These are phyloP conservation scores for Hippopotamus amphibius DNA, from an alignment of 2,113 vertebrate species.

Conservation along the genomic window DNA sequence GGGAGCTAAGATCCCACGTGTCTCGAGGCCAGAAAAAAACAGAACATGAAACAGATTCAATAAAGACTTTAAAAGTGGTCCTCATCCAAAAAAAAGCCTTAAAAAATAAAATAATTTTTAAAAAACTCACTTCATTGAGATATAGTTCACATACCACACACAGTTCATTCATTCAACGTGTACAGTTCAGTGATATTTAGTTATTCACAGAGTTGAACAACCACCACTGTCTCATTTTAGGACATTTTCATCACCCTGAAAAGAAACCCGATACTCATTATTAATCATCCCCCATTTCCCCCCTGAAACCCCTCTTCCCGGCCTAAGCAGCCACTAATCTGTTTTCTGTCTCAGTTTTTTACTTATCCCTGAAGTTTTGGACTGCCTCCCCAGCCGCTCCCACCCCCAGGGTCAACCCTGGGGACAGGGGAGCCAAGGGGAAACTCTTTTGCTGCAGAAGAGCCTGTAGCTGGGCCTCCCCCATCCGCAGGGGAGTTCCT, in stretches of 20 bases:
- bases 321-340: neutral
- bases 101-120: too few species aligned
- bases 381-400: neutral
- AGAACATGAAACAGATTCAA: too few species aligned
- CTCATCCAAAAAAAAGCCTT: too few species aligned
- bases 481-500: neutral
- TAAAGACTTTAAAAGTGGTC: too few species aligned
- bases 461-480: neutral
- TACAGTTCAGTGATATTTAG: neutral
- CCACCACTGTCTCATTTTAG: neutral
- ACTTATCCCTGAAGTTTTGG: neutral
- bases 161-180: neutral
- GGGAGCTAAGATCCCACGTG: too few species aligned
- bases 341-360: neutral
- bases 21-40: too few species aligned
- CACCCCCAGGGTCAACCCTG: neutral
- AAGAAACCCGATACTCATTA: neutral
- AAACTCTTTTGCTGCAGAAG: neutral
- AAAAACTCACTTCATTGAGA: neutral
- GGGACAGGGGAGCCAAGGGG: neutral
- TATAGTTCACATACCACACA: too few species aligned
- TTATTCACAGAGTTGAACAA: neutral
- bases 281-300: too few species aligned
- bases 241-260: neutral
- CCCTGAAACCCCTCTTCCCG: neutral